A percentile compares a stretch with the other conserved stretches of the same genome.
These are phyloP conservation scores for Anarsia innoxiella DNA, from an alignment of 2,888 invertebrate genomes.

Conservation along the genomic window DNA sequence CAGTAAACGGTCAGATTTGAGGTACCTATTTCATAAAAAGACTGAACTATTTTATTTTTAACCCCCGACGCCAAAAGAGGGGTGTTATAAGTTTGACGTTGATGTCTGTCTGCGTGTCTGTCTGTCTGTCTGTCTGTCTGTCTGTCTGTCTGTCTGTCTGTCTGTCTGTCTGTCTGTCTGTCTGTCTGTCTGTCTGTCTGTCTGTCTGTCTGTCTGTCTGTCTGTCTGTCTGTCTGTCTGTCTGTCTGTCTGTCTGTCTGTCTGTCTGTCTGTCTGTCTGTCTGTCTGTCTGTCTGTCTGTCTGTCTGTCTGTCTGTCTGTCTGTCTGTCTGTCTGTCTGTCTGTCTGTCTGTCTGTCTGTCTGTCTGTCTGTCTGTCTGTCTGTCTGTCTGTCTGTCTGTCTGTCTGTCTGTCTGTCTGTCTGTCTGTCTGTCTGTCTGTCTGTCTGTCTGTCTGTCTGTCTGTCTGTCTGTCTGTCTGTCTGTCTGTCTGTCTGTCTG, in stretches of 20 bases:
- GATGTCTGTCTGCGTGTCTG: no score
- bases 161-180: no score
- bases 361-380: not conserved
- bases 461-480: not conserved
- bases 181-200: no score
- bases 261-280: not conserved
- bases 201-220: not conserved
- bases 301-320: not conserved
- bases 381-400: not conserved
- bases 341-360: not conserved
- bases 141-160: no score
- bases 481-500: not conserved
- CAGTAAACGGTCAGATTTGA: no score
- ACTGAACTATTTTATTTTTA: no score
- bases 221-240: not conserved
- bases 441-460: not conserved
- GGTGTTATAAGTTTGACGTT: no score
- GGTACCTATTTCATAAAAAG: no score
- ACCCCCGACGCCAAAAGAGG: no score
- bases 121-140: no score
- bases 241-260: not conserved
- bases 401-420: not conserved
- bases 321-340: not conserved
- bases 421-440: not conserved
- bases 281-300: not conserved